A percentile compares a stretch with the other conserved stretches of the same genome.
phyloP scores from a whole-genome alignment of 2,797 vertebrate genomes.

The Chanos chanos region DNA sequence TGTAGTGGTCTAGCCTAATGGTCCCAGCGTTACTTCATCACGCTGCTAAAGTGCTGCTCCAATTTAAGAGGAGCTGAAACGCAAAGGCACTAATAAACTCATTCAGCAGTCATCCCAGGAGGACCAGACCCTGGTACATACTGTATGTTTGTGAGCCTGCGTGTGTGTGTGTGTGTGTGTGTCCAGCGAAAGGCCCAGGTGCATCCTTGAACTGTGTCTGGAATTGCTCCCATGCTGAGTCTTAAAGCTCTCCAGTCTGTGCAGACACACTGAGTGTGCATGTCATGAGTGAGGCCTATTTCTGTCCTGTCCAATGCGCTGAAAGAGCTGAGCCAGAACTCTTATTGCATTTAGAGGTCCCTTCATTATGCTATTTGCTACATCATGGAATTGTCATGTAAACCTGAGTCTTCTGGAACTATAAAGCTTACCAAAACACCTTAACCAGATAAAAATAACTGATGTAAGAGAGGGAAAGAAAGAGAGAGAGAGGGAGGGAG shows the following conservation, averaged over 20 bases:
- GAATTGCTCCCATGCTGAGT: conserved; percentile 37
- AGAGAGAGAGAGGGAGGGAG: too few relatives aligned
- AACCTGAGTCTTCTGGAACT: too few relatives aligned
- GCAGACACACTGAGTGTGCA: conserved; percentile 27
- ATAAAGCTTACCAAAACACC: too few relatives aligned
- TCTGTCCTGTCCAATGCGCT: conserved; percentile 9
- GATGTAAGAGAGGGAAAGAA: too few relatives aligned
- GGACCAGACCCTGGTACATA: too few relatives aligned
- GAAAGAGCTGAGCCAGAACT: too few relatives aligned
- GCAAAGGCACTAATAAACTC: conserved; percentile 74
- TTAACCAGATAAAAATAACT: too few relatives aligned
- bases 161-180: neutral
- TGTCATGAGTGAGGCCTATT: neutral
- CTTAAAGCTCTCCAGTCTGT: conserved; percentile 21
- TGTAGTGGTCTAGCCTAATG: conserved; percentile 70
- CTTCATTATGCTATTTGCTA: too few relatives aligned
- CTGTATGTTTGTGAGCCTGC: conserved; percentile 39
- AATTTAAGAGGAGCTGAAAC: conserved; percentile 68
- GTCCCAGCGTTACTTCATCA: conserved; percentile 74
- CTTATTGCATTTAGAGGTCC: too few relatives aligned
- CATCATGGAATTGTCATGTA: too few relatives aligned
- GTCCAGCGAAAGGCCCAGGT: conserved; percentile 61
- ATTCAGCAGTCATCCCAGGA: conserved; percentile 51
- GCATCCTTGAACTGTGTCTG: conserved; percentile 51
- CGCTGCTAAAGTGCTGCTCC: conserved; percentile 72